Conservation (phyloP, 2,797 vertebrate genomes). For the Alexandromys oeconomus region DNA sequence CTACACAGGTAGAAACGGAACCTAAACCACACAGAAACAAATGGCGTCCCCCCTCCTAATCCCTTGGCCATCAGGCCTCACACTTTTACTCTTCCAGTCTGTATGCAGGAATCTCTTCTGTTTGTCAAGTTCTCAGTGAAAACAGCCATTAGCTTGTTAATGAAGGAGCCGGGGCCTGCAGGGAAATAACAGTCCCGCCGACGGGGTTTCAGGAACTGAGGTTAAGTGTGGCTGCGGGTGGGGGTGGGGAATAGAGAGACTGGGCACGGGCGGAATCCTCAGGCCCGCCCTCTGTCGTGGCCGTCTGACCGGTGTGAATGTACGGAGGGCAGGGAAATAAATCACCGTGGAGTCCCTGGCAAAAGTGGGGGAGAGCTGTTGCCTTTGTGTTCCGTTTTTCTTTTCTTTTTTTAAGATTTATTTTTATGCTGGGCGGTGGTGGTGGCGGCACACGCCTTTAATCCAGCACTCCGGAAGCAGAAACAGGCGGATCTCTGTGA, state of each 20-base stretch:
- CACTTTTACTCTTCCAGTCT: neutral
- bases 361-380: neutral
- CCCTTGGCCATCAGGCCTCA: neutral
- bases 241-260: neutral
- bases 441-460: no score
- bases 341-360: rapidly evolving
- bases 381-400: neutral
- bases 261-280: neutral
- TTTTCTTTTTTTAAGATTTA: neutral
- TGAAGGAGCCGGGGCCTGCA: neutral
- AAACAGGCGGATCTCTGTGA: no score
- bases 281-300: neutral
- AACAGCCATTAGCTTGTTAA: conserved; percentile 68
- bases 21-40: rapidly evolving
- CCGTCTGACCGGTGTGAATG: neutral
- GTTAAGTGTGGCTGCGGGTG: neutral
- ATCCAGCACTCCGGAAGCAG: no score
- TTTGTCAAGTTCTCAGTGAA: conserved; percentile 25
- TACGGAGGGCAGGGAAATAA: neutral
- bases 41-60: neutral
- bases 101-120: neutral
- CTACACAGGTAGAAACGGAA: neutral
- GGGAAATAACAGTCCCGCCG: neutral
- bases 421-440: no score
- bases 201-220: neutral